Percentiles rank a stretch among this genome's conserved stretches.
phyloP scores from a whole-genome alignment of 1,140 invertebrate species.

The Trigoniulus corallinus region DNA sequence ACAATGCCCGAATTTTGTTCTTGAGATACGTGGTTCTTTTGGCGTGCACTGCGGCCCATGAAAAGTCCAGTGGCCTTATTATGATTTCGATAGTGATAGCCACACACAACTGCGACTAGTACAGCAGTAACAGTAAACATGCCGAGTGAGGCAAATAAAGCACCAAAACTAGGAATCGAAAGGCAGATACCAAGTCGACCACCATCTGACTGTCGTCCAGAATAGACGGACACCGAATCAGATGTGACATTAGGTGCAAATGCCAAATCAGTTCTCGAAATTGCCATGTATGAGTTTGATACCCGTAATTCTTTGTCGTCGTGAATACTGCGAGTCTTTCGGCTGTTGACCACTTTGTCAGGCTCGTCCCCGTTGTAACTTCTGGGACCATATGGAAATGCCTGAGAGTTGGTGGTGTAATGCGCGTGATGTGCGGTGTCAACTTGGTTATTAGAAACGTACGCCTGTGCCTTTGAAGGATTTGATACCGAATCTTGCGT shows the following conservation, averaged over 20 bases:
- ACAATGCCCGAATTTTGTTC: too few relatives aligned
- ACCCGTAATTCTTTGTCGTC: constrained; percentile 1
- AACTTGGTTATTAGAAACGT: not conserved
- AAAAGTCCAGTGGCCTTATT: too few relatives aligned
- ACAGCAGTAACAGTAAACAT: not conserved
- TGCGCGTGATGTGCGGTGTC: too few relatives aligned
- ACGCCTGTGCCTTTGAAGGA: not conserved
- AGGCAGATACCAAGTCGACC: not conserved
- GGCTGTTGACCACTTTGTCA: not conserved
- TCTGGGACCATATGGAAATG: not conserved
- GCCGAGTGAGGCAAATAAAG: not conserved
- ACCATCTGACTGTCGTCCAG: not conserved
- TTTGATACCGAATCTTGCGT: not conserved
- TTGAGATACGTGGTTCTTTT: too few relatives aligned
- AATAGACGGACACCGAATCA: not conserved
- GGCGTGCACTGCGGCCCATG: too few relatives aligned
- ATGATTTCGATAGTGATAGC: not conserved
- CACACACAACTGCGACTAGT: not conserved
- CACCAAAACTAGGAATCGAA: not conserved
- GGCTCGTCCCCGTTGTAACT: not conserved
- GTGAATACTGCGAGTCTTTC: not conserved
- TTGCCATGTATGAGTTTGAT: not conserved
- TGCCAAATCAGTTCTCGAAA: constrained; percentile 4
- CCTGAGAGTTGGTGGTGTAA: not conserved
- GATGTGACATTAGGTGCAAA: not conserved